Base-by-base conservation (phyloP, 1,140 invertebrate genomes). In the Drosophila insularis region DNA sequence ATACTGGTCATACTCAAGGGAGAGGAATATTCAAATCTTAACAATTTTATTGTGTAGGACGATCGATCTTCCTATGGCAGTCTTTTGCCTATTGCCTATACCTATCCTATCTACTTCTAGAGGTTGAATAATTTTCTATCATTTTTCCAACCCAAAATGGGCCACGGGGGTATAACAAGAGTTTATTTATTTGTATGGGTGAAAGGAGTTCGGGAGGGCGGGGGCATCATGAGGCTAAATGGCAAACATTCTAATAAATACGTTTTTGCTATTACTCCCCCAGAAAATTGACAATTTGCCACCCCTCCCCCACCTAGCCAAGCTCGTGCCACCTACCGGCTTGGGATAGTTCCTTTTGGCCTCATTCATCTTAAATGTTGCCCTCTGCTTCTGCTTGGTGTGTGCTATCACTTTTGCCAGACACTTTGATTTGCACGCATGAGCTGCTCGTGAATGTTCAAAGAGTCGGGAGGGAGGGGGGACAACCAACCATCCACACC, bases 391-490 rank as follows among this genome's bases (percentile, higher is more conserved):
- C 66, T 77, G 61, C 27, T 50, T 14, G 14, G 43, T 19, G 35
- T 50, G 43, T 50, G 43, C 43, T 50, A 50, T 50, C 43, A 50
- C 79, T 74, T 63, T 75, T 71, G 80, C 69, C 71, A 59, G 46
- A 77, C 63, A 63, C 69, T 85, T 74, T 78, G 67, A 78, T 74
- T 85, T 85, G 74, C 68, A 80, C 76, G 71, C 80, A 72, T 75
- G 80, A 74, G 62, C 74, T 78, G 61, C 67, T 74, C 58, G 58
- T 76, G 73, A 75, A 76, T 70, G 60, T 80, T 69, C 76, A 21
- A 21, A 21, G 21, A 2, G 50, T 68, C 55, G 21, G 1, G 21
- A 2, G 21, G 21, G 21, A 2, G 21, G 1, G 21, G 21, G 2
- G 21, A 21, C 27, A 27, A 27, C 5, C 27, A 27, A 10, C 54